A percentile compares a stretch with the other conserved stretches of the same genome.
phyloP scores from a whole-genome alignment of 1,140 invertebrate species.

The Dreissena polymorpha region DNA sequence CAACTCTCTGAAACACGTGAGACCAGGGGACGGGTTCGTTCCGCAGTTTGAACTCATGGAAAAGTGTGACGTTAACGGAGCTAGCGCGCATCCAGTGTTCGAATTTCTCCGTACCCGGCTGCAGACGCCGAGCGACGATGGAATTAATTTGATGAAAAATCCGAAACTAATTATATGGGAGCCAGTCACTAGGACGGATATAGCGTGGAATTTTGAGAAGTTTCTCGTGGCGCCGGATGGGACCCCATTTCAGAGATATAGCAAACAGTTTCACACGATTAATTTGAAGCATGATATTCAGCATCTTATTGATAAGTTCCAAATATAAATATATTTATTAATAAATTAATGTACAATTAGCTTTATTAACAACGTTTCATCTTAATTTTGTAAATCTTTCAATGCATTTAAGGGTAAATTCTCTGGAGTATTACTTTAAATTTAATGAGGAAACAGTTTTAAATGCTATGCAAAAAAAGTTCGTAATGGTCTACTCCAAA shows the following conservation, averaged over 20 bases:
- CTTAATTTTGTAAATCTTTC: no score
- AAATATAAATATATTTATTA: constrained; percentile 10
- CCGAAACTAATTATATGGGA: constrained; percentile 67
- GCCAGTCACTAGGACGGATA: constrained; percentile 68
- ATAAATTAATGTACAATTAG: no score
- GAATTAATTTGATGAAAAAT: constrained; percentile 59
- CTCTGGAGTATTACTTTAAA: no score
- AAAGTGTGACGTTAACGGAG: constrained; percentile 84
- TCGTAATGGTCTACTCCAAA: no score
- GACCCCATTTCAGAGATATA: constrained; percentile 81
- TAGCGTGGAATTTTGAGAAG: constrained; percentile 74
- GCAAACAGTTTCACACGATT: constrained; percentile 72
- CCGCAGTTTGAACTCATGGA: constrained; percentile 81
- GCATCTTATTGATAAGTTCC: constrained; percentile 60
- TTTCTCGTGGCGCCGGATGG: constrained; percentile 71
- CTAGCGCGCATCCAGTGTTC: constrained; percentile 82
- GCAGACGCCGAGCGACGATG: constrained; percentile 72
- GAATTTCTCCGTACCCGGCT: constrained; percentile 81
- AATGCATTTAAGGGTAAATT: no score
- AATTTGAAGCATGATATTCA: constrained; percentile 73
- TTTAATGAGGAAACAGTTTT: no score
- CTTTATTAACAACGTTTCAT: no score
- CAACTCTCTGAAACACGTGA: constrained; percentile 81
- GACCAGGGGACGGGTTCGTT: constrained; percentile 83
- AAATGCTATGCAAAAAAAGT: no score